Evolutionary conservation across 2,888 invertebrate species (phyloP), one percentile per base, ranked within the genome.

Genomic region (Meiosimyza decipiens): DNA sequence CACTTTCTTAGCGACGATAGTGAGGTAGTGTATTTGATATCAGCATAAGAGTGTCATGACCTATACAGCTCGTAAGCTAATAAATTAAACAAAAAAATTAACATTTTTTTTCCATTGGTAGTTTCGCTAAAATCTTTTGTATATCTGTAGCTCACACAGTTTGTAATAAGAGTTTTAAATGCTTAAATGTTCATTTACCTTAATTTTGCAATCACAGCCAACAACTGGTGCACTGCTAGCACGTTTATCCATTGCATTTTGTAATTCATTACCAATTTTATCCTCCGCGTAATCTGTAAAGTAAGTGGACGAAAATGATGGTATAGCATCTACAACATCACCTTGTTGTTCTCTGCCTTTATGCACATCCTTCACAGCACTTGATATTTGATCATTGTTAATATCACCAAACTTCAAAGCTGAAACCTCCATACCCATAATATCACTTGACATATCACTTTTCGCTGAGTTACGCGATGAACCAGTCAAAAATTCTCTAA

Each of bases 151-250:
- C 28, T 28, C 28, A 0, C 28, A 28, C 4, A 28, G 28, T 3
- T 28, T 28, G 28, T 28, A 28, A 3, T 28, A 28, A 28, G 4
- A 28, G 4, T 28, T 3, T 4, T 28, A 28, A 28, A 3, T 28
- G 2, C 28, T 40, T 6, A 7, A 40, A 9, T 1, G 9, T 40
- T 40, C 1, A 9, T 59, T 73, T 72, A 86, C 86, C 82, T 80
- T 84, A 66, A 86, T 79, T 82, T 85, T 85, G 74, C 86, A 86
- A 78, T 86, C 85, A 75, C 87, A 87, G 71, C 83, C 83, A 55
- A 77, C 75, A 54, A 72, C 65, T 15, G 64, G 80, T 65, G 75
- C 80, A 50, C 65, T 74, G 13, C 71, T 66, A 18, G 71, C 77
- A 64, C 79, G 78, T 62, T 84, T 85, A 5, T 76, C 75, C 73